These are phyloP conservation scores for Holothuria glaberrima DNA, from an alignment of 35 echinoderm and acorn worm species.

Conservation along the genomic window DNA sequence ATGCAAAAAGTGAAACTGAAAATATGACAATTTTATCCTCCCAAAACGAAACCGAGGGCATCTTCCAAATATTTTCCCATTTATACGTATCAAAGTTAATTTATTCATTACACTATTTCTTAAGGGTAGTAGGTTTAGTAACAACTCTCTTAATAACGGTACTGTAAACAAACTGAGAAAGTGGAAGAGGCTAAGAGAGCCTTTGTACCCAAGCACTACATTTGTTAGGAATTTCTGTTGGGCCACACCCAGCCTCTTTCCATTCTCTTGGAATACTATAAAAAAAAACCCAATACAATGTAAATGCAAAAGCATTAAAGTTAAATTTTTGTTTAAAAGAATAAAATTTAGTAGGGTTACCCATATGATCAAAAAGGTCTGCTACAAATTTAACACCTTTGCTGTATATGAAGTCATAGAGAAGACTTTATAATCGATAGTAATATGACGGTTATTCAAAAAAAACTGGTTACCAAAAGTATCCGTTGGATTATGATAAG, in stretches of 20 bases:
- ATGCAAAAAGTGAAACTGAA: conserved; percentile 20
- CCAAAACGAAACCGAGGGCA: not conserved
- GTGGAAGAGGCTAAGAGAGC: not conserved
- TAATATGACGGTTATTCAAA: conserved; percentile 4
- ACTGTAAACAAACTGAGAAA: conserved; percentile 15
- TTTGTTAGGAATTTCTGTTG: not conserved
- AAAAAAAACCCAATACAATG: not conserved
- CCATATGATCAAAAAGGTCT: not conserved
- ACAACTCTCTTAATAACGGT: not conserved
- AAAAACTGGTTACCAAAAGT: not conserved
- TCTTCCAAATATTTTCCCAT: not conserved
- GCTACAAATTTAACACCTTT: conserved; percentile 2
- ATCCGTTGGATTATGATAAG: not conserved
- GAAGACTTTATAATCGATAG: conserved; percentile 2
- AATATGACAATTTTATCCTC: not conserved
- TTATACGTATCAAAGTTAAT: not conserved
- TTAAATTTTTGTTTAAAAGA: conserved; percentile 12
- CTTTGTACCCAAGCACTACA: not conserved
- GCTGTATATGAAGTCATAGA: not conserved
- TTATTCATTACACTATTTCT: not conserved
- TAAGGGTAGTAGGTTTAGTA: not conserved
- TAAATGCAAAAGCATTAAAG: not conserved
- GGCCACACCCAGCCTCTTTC: not conserved
- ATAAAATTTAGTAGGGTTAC: not conserved
- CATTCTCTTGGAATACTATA: not conserved